Evolutionary conservation across 2,888 invertebrate species (phyloP).

Genomic region (Lasioglossum leucozonium): DNA sequence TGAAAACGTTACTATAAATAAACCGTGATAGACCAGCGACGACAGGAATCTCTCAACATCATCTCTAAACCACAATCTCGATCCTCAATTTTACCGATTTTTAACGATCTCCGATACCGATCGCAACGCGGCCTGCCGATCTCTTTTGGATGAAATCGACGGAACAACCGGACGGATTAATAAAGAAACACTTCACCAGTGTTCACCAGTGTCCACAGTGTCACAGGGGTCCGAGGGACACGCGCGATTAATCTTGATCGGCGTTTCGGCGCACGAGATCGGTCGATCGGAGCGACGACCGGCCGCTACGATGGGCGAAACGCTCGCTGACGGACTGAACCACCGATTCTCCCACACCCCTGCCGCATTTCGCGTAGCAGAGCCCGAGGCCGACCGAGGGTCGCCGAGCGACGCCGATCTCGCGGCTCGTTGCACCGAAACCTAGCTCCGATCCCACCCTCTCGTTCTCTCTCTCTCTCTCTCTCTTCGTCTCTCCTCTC

Average conservation of each 20-base stretch:
- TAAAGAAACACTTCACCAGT: neutral
- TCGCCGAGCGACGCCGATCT: conserved; percentile 69
- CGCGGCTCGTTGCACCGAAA: conserved; percentile 60
- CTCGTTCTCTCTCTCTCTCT: conserved; percentile 28
- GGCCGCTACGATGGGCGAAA: conserved; percentile 57
- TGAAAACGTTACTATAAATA: neutral
- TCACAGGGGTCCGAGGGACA: neutral
- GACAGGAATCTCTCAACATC: neutral
- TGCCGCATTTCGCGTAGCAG: conserved; percentile 67
- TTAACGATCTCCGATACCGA: neutral
- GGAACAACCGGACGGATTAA: neutral
- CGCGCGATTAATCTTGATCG: conserved; percentile 34
- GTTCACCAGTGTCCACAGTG: neutral
- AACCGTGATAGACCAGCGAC: neutral
- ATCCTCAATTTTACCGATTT: neutral
- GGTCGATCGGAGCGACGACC: conserved; percentile 31
- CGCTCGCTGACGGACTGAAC: conserved; percentile 76
- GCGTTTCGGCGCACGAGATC: conserved; percentile 22
- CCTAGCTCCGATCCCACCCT: conserved; percentile 38
- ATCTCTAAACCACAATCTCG: neutral
- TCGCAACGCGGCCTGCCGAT: neutral
- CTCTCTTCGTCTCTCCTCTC: conserved; percentile 23
- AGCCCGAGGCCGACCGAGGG: conserved; percentile 71
- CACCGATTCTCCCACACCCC: conserved; percentile 71
- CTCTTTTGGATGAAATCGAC: neutral